Evolutionary conservation across 2,797 vertebrate genomes (phyloP).

Genomic region (Periparus ater): DNA sequence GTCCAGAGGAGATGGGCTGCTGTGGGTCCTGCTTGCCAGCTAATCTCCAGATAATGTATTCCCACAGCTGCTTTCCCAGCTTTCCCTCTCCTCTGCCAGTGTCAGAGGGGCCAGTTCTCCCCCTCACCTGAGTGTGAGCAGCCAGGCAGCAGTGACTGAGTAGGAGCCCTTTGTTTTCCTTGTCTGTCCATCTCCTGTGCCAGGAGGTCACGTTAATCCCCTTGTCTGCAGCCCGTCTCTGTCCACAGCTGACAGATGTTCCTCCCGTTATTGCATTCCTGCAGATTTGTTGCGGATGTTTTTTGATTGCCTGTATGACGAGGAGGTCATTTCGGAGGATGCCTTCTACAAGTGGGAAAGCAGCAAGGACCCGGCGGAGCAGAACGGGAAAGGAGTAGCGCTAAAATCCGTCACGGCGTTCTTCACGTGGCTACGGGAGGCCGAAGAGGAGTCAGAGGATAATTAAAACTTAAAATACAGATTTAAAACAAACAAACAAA

Average conservation of each 20-base stretch:
- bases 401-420: slow-evolving; percentile 95
- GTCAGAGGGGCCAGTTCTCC: not conserved
- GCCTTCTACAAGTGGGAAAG: slow-evolving; percentile 97
- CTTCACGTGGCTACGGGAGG: slow-evolving; percentile 97
- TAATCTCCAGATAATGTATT: rapidly evolving
- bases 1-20: not conserved
- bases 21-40: not conserved
- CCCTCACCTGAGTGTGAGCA: not conserved
- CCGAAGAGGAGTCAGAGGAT: slow-evolving; percentile 97
- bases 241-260: not conserved
- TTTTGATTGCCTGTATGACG: slow-evolving; percentile 97
- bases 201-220: not conserved
- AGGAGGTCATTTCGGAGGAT: slow-evolving; percentile 97
- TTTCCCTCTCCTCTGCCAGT: not conserved
- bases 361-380: slow-evolving; percentile 94
- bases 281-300: slow-evolving; percentile 97
- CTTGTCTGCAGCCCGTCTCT: not conserved
- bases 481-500: slow-evolving; percentile 14
- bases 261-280: not conserved
- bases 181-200: not conserved
- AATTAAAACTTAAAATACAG: slow-evolving; percentile 86
- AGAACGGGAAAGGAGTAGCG: slow-evolving; percentile 92
- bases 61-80: not conserved
- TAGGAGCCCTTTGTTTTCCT: not conserved
- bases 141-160: not conserved